These are phyloP conservation scores for Cynoglossus semilaevis DNA, from an alignment of 2,113 vertebrate species.

Conservation along the genomic window DNA sequence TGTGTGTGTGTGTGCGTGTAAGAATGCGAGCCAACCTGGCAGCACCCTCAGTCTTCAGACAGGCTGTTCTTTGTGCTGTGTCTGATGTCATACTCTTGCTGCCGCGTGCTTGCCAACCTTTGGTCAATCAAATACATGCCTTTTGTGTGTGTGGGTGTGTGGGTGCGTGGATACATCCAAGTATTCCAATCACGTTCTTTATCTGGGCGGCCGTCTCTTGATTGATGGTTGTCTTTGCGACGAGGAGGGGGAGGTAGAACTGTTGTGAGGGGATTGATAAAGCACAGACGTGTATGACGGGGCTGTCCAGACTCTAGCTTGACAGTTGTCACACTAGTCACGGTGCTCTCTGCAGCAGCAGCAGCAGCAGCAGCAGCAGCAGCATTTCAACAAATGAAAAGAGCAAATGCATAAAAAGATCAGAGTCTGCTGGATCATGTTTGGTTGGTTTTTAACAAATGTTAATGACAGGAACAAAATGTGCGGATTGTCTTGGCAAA, in stretches of 20 bases:
- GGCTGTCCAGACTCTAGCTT: conserved; percentile 32
- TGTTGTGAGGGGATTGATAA: conserved; percentile 52
- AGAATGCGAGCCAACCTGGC: conserved; percentile 34
- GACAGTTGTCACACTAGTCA: conserved; percentile 57
- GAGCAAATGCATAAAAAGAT: conserved; percentile 31
- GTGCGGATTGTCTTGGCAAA: neutral
- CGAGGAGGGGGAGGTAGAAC: conserved; percentile 28
- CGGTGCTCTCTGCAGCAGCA: conserved; percentile 23
- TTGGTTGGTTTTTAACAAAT: conserved; percentile 22
- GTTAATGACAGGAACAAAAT: conserved; percentile 2
- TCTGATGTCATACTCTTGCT: conserved; percentile 67
- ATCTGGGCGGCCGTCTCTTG: conserved; percentile 35
- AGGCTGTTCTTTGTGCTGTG: conserved; percentile 61
- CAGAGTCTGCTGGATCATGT: conserved; percentile 39
- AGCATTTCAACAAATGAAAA: neutral
- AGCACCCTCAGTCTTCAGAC: conserved; percentile 50
- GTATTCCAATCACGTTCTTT: conserved; percentile 39
- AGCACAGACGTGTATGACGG: conserved; percentile 28
- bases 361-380: neutral
- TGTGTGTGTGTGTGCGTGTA: conserved; percentile 19
- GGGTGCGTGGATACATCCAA: neutral
- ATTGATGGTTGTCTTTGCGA: conserved; percentile 58
- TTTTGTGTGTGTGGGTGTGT: conserved; percentile 7
- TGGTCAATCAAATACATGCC: conserved; percentile 34
- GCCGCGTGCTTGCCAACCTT: conserved; percentile 45